These are phyloP conservation scores for Cyanistes caeruleus DNA, from an alignment of 2,113 vertebrate genomes.

Conservation along the genomic window DNA sequence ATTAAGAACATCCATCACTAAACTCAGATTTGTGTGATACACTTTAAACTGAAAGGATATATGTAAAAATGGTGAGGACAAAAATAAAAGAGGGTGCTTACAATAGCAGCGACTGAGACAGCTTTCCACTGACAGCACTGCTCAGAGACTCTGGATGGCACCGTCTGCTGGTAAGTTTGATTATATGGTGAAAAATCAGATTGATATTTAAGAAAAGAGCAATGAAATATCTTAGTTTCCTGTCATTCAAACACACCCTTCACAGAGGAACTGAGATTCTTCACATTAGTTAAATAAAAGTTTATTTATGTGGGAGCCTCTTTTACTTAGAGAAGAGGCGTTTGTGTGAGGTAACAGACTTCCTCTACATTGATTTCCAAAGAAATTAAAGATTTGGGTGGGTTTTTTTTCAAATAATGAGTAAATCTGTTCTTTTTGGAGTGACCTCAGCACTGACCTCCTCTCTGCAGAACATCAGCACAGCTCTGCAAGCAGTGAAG, in stretches of 20 bases:
- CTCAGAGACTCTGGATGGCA: neutral
- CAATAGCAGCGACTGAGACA: neutral
- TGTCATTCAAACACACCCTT: neutral
- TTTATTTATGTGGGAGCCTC: neutral
- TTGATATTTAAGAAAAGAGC: neutral
- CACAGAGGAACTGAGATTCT: neutral
- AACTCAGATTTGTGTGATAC: neutral
- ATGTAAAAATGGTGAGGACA: neutral
- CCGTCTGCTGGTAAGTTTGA: neutral
- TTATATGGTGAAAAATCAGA: neutral
- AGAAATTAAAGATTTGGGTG: neutral
- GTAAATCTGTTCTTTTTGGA: neutral
- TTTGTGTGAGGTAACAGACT: neutral
- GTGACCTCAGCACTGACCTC: rapidly evolving
- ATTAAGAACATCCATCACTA: neutral
- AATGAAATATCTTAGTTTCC: neutral
- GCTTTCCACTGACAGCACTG: neutral
- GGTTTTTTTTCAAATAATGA: neutral
- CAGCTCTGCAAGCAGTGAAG: neutral
- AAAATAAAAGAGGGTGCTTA: neutral
- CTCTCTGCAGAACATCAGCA: no score
- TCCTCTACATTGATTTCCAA: neutral
- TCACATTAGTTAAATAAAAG: neutral
- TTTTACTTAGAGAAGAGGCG: neutral
- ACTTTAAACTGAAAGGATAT: neutral